These are phyloP conservation scores for Platorchestia sp. DNA, from an alignment of 1,140 invertebrate genomes.

Conservation along the genomic window DNA sequence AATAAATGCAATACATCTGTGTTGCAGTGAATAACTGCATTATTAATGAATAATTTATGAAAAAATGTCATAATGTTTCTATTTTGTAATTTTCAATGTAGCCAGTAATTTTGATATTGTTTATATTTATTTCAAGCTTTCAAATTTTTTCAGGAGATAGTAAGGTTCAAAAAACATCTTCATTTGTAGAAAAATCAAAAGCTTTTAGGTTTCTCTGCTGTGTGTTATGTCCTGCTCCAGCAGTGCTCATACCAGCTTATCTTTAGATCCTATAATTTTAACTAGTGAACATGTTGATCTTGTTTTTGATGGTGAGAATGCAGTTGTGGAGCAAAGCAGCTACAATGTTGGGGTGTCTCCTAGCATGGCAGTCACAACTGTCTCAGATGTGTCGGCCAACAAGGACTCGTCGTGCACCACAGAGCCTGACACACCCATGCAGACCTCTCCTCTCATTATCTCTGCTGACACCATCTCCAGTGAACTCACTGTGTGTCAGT, in stretches of 20 bases:
- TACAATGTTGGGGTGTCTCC: slow-evolving; percentile 45
- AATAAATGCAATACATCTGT: too few relatives aligned
- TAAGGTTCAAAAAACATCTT: neutral
- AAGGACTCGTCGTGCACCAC: neutral
- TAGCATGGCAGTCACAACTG: slow-evolving; percentile 41
- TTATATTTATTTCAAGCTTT: too few relatives aligned
- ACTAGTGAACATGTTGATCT: slow-evolving; percentile 55
- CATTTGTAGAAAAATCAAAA: neutral
- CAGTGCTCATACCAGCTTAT: neutral
- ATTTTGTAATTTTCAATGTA: too few relatives aligned
- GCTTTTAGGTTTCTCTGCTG: neutral
- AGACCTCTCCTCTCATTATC: slow-evolving; percentile 57
- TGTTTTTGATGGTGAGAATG: slow-evolving; percentile 36
- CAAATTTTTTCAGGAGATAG: neutral
- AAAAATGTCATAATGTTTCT: too few relatives aligned
- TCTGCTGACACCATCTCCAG: slow-evolving; percentile 61
- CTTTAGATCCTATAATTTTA: slow-evolving; percentile 29
- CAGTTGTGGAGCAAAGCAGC: slow-evolving; percentile 34
- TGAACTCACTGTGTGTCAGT: slow-evolving; percentile 65
- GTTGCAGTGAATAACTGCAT: too few relatives aligned
- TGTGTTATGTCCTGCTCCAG: slow-evolving; percentile 12
- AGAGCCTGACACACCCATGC: neutral
- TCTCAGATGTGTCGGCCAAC: neutral
- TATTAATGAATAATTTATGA: too few relatives aligned
- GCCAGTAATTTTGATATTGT: too few relatives aligned